phyloP scores from a whole-genome alignment of 2,797 vertebrate species.

The Prionace glauca region DNA sequence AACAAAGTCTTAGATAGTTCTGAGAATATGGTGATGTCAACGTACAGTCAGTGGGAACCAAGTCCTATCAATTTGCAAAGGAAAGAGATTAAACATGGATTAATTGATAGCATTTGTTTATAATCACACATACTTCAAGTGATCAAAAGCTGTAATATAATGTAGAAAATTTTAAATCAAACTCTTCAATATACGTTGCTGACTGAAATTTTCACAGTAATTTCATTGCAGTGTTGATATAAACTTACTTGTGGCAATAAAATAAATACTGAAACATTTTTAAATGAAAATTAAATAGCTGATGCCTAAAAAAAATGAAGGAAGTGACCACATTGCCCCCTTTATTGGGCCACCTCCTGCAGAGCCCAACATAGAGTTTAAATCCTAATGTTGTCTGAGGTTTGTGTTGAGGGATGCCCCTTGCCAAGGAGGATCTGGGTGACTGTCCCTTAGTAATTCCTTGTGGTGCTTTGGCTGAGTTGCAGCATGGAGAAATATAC shows the following conservation, averaged over 20 bases:
- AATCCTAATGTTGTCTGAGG: not conserved
- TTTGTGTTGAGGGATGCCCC: not conserved
- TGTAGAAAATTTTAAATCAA: not conserved
- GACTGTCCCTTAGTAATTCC: not conserved
- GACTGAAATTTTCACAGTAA: not conserved
- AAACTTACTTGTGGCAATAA: no score
- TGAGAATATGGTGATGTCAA: not conserved
- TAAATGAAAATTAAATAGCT: not conserved
- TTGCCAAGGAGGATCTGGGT: not conserved
- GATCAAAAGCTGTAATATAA: not conserved
- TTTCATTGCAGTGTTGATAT: no score
- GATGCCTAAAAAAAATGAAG: not conserved
- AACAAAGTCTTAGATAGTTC: not conserved
- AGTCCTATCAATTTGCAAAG: not conserved
- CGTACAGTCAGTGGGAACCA: not conserved
- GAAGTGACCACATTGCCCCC: not conserved
- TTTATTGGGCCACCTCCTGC: not conserved
- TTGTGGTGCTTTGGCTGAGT: not conserved
- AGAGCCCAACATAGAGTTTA: not conserved
- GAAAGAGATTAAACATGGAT: not conserved
- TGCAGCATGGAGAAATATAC: not conserved
- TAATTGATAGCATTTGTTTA: not conserved
- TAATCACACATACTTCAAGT: not conserved
- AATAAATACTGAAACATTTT: not conserved
- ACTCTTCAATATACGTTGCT: not conserved